Conservation (phyloP, 92 coral and sea anemone genomes). For the Porites lobata region DNA sequence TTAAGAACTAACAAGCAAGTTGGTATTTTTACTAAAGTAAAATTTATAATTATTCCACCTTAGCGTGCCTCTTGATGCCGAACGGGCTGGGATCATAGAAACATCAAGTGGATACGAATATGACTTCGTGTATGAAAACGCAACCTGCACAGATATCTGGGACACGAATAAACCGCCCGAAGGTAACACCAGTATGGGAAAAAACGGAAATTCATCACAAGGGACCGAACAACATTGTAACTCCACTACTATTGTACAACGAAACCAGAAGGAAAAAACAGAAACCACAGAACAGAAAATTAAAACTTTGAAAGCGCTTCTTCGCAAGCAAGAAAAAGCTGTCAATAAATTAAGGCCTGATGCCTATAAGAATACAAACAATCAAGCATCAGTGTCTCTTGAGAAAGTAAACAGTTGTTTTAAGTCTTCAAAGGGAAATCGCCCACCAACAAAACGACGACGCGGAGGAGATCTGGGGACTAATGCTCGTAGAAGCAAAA, state of each 20-base stretch:
- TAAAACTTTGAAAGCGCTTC: slow-evolving; percentile 3
- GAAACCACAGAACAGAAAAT: slow-evolving; percentile 24
- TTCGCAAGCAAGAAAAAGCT: slow-evolving; percentile 35
- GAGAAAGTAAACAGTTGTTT: background rate
- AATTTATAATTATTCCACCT: background rate
- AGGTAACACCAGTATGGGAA: background rate
- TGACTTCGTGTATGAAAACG: background rate
- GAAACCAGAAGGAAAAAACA: background rate
- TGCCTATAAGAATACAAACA: background rate
- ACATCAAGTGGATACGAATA: slow-evolving; percentile 43
- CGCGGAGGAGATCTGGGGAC: background rate
- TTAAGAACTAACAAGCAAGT: no score
- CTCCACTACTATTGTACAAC: background rate
- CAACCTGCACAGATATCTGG: background rate
- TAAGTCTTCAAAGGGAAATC: background rate
- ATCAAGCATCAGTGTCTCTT: background rate
- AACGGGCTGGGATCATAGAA: slow-evolving; percentile 28
- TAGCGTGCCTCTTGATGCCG: background rate
- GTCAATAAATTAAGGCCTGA: slow-evolving; percentile 13
- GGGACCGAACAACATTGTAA: background rate
- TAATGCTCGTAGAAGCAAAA: slow-evolving; percentile 9
- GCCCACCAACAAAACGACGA: background rate
- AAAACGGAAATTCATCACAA: background rate
- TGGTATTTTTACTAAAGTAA: background rate
- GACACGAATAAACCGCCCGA: background rate